Conservation (phyloP, 2,888 invertebrate genomes). For the Lepidocyrtoides sp. region DNA sequence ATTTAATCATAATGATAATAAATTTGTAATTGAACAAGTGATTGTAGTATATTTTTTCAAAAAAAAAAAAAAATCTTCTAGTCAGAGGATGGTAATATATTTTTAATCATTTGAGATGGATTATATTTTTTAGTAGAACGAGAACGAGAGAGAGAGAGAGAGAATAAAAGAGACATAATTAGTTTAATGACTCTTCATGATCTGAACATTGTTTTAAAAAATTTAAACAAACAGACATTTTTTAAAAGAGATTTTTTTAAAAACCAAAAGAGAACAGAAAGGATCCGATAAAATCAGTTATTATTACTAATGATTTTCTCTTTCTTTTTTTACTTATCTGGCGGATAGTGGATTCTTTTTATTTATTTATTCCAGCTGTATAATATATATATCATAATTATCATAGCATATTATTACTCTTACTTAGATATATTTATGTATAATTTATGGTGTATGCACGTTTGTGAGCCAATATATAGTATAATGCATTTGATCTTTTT, state of each 20-base stretch:
- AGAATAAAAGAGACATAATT: too few species aligned
- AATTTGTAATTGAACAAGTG: constrained; percentile 26
- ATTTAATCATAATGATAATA: constrained; percentile 5
- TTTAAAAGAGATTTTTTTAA: not conserved
- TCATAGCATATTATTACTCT: not conserved
- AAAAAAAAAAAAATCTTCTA: not conserved
- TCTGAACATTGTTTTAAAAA: not conserved
- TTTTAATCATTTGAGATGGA: constrained; percentile 3
- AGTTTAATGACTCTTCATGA: too few species aligned
- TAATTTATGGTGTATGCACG: constrained; percentile 61
- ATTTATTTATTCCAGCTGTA: constrained; percentile 50
- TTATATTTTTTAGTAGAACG: not conserved
- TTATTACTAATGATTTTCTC: constrained; percentile 58
- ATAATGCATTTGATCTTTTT: constrained; percentile 59
- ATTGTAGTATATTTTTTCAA: not conserved
- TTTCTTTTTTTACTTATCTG: constrained; percentile 8
- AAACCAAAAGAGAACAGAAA: not conserved
- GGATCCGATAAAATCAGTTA: constrained; percentile 2
- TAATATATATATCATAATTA: not conserved
- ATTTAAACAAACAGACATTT: not conserved
- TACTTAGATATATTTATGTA: constrained; percentile 20
- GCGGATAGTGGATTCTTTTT: not conserved
- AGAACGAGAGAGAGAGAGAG: not conserved
- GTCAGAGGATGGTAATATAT: not conserved
- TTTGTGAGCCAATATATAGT: constrained; percentile 71